Base-by-base conservation (phyloP, 1,140 invertebrate genomes). In the Procambarus clarkii region DNA sequence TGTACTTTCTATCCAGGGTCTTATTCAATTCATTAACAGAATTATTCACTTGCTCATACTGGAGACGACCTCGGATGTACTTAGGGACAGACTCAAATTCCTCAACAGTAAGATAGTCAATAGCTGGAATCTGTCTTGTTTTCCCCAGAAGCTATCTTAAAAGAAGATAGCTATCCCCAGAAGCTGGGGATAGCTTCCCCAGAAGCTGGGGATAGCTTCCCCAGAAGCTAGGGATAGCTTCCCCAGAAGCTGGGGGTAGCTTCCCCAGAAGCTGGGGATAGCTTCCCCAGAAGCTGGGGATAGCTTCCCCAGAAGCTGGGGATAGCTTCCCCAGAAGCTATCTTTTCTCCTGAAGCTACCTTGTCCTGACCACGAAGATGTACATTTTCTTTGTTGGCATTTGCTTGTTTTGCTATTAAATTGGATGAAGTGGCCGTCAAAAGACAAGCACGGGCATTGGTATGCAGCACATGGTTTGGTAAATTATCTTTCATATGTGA, bases 1-100 rank as follows among this genome's bases (percentile, higher is more conserved):
- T n/a, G 46, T 93, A 93, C 77, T 93, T 93, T 11, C 86, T 48
- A 54, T 91, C 86, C 78, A 93, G 24, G 9, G 92, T 48, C 18
- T 91, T 91, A 50, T 93, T 93, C 48, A 93, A 24, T 48, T 92
- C 86, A 88, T 89, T 82, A 44, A 92, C 76, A 44, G 88, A 76
- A 76, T 84, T 15, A 34, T 93, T 93, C 44, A 93, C 74, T 18
- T 64, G 60, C 1, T 76, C 89, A 48, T 93, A 93, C 54, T 87
- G 90, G 5, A 93, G 84, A 34, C 92, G 81, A 8, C 92, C 92
- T 54, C 82, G 80, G 21, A 91, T 86, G 48, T 93, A 93, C 86
- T 91, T 93, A 2, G 15, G 0, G 13, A 34, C 24, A 83, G 18
- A n/a, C n/a, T n/a, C 11, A 18, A 92, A 92, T 58, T 92, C 92